Evolutionary conservation across 2,113 vertebrate species (phyloP), one percentile per base, ranked within the genome.

Genomic region (Psittacula cyanocephala): DNA sequence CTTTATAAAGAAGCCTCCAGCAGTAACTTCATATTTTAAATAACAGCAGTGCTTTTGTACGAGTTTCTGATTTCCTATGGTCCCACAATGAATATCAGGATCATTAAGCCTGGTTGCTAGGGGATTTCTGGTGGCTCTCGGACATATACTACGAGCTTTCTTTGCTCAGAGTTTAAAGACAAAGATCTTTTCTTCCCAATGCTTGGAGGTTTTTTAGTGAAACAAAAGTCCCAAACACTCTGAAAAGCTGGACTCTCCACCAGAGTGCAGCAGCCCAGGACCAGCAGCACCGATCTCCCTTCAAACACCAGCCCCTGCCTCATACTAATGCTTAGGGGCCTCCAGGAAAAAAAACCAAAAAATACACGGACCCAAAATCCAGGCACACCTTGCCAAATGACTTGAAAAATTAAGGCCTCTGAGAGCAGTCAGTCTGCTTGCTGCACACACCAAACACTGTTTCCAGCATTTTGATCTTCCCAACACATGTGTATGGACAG

Each of bases 181-280:
- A 97, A 96, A 95, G 96, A 89, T 92, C 95, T 95, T 96, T 96
- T 97, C 94, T 97, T 93, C 33, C 86, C 7, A 0, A 60, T 37
- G 89, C 87, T 93, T 44, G 84, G 77, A 89, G 74, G 63, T 16
- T 80, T 92, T 93, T 86, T 67, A 95, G 63, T 83, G n/a, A 64
- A 84, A 95, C 83, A 93, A 79, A 94, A 93, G 89, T 86, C 55
- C 74, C 74, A 59, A 88, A 71, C 0, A 24, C 46, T 67, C 59
- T 67, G 64, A 90, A 90, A 95, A 84, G 57, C 4, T 1, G 62
- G 39, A 91, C 79, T 87, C 91, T 91, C 74, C 77, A 71, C 15
- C 77, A 70, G 72, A 12, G 88, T 19, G 41, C 75, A 68, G 80
- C 74, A 63, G 35, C 5, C 20, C 0, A 55, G 49, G 62, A 57